These are phyloP conservation scores for Parus major DNA, from an alignment of 2,113 vertebrate genomes.

Conservation along the genomic window DNA sequence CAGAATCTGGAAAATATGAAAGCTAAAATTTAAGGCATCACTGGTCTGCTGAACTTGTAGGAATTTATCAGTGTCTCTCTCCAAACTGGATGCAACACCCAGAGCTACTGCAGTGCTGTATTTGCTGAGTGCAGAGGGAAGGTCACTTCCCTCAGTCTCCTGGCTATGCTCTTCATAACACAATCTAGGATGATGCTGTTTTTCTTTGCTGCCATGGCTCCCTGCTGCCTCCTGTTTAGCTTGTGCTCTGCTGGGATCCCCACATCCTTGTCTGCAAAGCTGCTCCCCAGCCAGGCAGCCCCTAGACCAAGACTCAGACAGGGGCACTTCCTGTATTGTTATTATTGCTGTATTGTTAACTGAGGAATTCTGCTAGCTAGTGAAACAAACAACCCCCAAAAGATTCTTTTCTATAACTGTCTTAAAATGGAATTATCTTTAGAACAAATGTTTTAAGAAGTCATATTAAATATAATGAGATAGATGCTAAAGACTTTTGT, in stretches of 20 bases:
- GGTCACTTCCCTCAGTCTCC: not conserved
- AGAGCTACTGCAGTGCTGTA: not conserved
- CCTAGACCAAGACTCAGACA: not conserved
- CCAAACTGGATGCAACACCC: not conserved
- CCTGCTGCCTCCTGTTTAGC: not conserved
- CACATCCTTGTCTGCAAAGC: not conserved
- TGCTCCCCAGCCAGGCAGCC: not conserved
- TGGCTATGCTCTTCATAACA: fast-evolving
- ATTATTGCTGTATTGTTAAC: not conserved
- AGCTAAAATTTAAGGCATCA: not conserved
- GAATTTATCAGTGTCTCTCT: not conserved
- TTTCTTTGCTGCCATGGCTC: not conserved
- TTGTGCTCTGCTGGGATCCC: not conserved
- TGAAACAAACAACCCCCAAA: not conserved
- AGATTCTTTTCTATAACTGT: not conserved
- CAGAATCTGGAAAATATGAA: not conserved
- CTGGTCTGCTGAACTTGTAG: not conserved
- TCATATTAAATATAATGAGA: not conserved
- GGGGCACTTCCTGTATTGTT: not conserved
- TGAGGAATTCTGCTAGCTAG: not conserved
- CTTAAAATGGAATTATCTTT: not conserved
- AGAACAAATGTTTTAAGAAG: not conserved
- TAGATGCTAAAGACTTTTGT: not conserved
- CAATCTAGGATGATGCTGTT: not conserved
- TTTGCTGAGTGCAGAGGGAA: not conserved